Conservation (phyloP, 2,113 vertebrate genomes). For the Arizona elegans region DNA sequence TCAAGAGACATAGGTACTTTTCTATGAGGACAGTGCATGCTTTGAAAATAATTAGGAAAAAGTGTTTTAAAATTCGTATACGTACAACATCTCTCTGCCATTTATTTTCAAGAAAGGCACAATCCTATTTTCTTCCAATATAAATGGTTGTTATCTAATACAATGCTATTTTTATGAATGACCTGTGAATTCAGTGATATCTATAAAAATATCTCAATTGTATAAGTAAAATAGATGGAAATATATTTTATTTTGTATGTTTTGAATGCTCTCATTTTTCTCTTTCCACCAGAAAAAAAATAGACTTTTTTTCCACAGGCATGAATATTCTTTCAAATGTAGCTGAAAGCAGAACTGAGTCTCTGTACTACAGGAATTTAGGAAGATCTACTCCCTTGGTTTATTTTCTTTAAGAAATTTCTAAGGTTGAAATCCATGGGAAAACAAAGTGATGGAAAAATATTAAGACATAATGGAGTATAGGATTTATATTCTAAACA, state of each 20-base stretch:
- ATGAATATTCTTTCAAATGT: background rate
- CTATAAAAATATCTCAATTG: background rate
- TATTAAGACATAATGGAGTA: background rate
- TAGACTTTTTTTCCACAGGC: background rate
- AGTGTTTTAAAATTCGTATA: background rate
- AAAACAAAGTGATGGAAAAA: background rate
- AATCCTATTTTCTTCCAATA: background rate
- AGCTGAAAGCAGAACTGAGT: background rate
- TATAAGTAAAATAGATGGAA: background rate
- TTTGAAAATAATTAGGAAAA: background rate
- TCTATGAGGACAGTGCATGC: background rate
- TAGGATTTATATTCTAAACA: background rate
- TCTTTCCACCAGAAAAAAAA: background rate
- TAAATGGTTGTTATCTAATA: background rate
- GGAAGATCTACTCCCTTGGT: background rate
- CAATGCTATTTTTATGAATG: background rate
- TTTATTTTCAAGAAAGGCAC: background rate
- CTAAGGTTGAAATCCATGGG: background rate
- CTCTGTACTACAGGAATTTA: background rate
- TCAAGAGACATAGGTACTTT: background rate
- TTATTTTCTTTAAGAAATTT: background rate
- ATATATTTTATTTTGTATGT: background rate
- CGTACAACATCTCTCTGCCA: background rate
- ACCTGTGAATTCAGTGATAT: background rate
- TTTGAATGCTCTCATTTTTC: background rate